A percentile compares a stretch with the other conserved stretches of the same genome.
Conservation (phyloP, 2,113 vertebrate genomes). For the Phyllostomus hastatus region DNA sequence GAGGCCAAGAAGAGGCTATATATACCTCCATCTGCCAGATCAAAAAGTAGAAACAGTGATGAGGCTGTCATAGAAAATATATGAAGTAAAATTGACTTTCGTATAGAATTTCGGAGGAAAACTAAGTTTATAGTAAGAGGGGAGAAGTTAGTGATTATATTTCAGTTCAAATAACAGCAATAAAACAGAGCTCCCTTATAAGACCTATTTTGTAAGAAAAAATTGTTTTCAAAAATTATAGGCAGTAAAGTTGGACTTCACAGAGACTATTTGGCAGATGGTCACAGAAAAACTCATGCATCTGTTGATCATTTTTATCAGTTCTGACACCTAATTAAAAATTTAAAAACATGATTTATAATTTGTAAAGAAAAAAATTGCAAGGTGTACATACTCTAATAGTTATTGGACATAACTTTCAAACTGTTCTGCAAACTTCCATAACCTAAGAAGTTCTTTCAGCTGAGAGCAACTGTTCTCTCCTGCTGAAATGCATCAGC, state of each 20-base stretch:
- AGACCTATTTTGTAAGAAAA: not conserved
- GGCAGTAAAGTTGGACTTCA: not conserved
- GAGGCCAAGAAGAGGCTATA: not conserved
- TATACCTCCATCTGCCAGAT: not conserved
- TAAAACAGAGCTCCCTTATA: not conserved
- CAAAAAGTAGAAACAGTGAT: not conserved
- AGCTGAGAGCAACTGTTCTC: not conserved
- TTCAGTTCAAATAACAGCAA: not conserved
- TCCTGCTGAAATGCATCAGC: not conserved
- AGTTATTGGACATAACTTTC: not conserved
- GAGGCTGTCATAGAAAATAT: not conserved
- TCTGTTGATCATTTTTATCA: not conserved
- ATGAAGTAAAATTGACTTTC: not conserved
- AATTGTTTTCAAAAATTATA: not conserved
- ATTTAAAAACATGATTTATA: not conserved
- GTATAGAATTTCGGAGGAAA: not conserved
- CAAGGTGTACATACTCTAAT: not conserved
- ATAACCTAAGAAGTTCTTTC: not conserved
- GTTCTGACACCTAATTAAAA: conserved; percentile 7
- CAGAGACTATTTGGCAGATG: not conserved
- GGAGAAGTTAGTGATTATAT: not conserved
- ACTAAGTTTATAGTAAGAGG: not conserved
- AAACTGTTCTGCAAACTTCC: not conserved
- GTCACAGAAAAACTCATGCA: not conserved
- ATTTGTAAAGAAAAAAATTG: not conserved